Evolutionary conservation across 2,888 invertebrate genomes (phyloP).

Genomic region (Drosophila neotestacea): DNA sequence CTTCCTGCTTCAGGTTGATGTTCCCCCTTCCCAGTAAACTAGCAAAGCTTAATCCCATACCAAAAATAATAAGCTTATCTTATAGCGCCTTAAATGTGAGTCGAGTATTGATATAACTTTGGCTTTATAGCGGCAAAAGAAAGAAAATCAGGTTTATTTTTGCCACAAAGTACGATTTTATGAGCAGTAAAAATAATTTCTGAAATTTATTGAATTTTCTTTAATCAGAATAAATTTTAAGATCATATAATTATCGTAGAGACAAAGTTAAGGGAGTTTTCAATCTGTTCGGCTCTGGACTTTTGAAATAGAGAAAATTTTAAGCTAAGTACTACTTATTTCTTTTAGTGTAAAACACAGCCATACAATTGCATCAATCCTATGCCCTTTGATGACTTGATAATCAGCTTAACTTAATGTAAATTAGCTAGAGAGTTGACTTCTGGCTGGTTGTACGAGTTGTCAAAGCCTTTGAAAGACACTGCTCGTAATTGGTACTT

Average conservation of each 20-base stretch:
- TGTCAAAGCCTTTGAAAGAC: neutral
- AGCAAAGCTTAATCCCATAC: neutral
- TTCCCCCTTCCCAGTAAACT: neutral
- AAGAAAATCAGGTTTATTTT: too few relatives aligned
- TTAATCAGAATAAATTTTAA: too few relatives aligned
- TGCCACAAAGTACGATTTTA: too few relatives aligned
- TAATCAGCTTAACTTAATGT: constrained; percentile 1
- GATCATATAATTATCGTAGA: too few relatives aligned
- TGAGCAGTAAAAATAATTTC: too few relatives aligned
- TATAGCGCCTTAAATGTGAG: neutral
- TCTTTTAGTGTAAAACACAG: neutral
- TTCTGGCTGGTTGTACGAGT: neutral
- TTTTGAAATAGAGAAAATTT: too few relatives aligned
- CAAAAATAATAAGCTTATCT: neutral
- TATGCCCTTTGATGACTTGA: neutral
- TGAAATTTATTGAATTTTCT: too few relatives aligned
- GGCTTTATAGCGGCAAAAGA: too few relatives aligned
- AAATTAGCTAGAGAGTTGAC: neutral
- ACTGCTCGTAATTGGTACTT: neutral
- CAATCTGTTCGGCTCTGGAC: too few relatives aligned
- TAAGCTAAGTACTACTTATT: neutral
- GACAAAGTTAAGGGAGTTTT: too few relatives aligned
- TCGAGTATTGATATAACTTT: neutral
- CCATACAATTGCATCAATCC: neutral
- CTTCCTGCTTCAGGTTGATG: neutral